Evolutionary conservation across 2,797 vertebrate species (phyloP), one percentile per base, ranked within the genome.

Genomic region (Gobio occitaniae): DNA sequence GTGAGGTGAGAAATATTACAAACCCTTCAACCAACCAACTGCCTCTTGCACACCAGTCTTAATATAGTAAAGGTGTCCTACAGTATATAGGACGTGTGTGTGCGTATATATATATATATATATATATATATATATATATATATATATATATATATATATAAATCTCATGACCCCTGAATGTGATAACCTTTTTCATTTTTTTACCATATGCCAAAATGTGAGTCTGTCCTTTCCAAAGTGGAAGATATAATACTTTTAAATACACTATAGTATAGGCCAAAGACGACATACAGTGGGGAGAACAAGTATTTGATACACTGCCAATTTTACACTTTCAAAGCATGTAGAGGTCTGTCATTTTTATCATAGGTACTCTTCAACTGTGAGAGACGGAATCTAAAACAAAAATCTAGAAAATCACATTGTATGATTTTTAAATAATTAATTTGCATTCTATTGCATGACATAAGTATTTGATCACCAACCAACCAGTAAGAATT

Each of bases 1-100:
- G 61, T 44, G 15, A 84, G 70, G 77, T 70, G 71, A 84, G 32
- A 87, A 80, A 81, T 63, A 48, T 29, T 41, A 61, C 74, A n/a
- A 70, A 72, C 4, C 32, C 32, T 71, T 72, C n/a, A 4, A 50
- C 19, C 52, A 54, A 70, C 52, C 68, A 80, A 59, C 50, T 9
- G 41, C 36, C n/a, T 78, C 61, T 36, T 15, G 11, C 32, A 17
- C n/a, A 70, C 38, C 63, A 86, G 36, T 65, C 52, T 13, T 56
- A 10, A 79, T 32, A 44, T 10, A 59, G 25, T 38, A 41, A 74
- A 75, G 3, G 15, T 47, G 38, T 15, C 74, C 29, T 61, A 41
- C 50, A 52, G 7, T 54, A 19, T 54, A 56, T 56, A 56, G 47
- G 8, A 13, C 10, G 2, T 2, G 44, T 41, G 38, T 41, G 38